Evolutionary conservation across 1,140 invertebrate genomes (phyloP), one percentile per base, ranked within the genome.

Genomic region (Drosophila athabasca): DNA sequence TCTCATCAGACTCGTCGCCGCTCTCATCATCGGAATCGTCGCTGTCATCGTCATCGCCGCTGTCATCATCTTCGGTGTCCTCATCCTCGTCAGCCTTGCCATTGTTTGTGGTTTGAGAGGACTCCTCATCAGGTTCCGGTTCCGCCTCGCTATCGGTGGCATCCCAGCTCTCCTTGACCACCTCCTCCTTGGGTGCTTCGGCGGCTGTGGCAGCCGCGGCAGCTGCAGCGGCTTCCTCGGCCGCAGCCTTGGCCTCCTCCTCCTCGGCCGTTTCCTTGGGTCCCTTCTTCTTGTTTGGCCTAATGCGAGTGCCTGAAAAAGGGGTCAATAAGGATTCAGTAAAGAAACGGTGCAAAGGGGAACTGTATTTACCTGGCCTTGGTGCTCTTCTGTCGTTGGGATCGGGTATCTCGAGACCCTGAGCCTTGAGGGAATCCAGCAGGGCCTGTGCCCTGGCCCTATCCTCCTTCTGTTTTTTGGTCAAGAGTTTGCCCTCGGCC

Each of bases 401-500:
- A 76, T 92, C 91, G 43, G 93, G 93, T 51, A 95, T 93, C 83
- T 96, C 96, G 13, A 96, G 90, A 41, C 97, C 97, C 92, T 97
- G 96, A 29, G 96, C 96, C 92, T 97, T 97, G 35, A 98, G 92
- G 3, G 95, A 95, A 62, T 98, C 96, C 46, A 99, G 92, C 93
- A 98, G 95, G 43, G 96, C 96, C 91, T 97, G 95, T 2, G 97
- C 96, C 74, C 97, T 93, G 1, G 96, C 96, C 68, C 96, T 94
- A 75, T 98, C 97, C 76, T 97, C 96, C 89, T 97, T 97, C 89
- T 99, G 97, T 92, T 98, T 98, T 0, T 96, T 94, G 5, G 97
- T 98, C 35, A 99, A 92, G 22, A 98, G 92, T 93, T 98, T 99
- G 2, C 98, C 98, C 93, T 99, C 98, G 22, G 96, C 96, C 91